phyloP scores from a whole-genome alignment of 2,797 vertebrate genomes.

The Hylomyscus alleni region DNA sequence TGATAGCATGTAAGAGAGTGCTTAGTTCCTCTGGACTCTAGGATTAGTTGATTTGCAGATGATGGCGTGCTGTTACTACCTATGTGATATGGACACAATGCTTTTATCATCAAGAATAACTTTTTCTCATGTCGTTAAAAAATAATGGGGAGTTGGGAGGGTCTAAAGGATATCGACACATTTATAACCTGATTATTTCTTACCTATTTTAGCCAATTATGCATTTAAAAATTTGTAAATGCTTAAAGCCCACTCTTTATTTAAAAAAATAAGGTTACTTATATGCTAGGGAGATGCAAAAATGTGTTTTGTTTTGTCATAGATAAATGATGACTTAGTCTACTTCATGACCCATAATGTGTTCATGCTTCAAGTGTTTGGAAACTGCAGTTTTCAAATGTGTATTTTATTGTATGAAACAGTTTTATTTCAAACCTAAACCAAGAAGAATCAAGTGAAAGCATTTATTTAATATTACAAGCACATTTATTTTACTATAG shows the following conservation, averaged over 20 bases:
- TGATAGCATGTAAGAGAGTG: not conserved
- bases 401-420: not conserved
- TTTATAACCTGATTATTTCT: not conserved
- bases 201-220: not conserved
- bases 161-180: constrained; percentile 6
- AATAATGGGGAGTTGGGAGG: not conserved
- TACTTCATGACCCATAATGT: not conserved
- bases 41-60: not conserved
- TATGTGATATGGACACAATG: not conserved
- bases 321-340: not conserved
- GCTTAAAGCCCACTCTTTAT: not conserved
- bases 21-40: not conserved
- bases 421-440: constrained; percentile 53
- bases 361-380: not conserved
- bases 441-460: not conserved
- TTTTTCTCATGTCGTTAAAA: not conserved
- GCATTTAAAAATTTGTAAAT: not conserved
- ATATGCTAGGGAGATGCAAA: not conserved
- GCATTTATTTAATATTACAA: constrained; percentile 14
- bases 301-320: not conserved
- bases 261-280: not conserved
- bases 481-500: not conserved
- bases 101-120: constrained; percentile 23
- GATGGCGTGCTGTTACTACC: not conserved
- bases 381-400: not conserved